Evolutionary conservation across 2,113 vertebrate genomes (phyloP).

Genomic region (Gorsachius goisagi): DNA sequence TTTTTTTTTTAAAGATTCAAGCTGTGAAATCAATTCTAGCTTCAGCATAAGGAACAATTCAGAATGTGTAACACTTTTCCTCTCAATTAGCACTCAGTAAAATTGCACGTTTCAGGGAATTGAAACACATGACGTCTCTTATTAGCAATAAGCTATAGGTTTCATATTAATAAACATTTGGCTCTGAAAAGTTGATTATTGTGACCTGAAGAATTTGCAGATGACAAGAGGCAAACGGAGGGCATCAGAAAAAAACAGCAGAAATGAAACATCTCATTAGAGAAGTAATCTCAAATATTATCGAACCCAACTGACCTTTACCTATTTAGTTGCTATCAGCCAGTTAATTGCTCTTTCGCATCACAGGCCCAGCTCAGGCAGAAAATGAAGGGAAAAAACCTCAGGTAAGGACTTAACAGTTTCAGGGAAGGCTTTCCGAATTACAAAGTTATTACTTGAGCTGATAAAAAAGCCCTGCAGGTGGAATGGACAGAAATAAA

Average conservation of each 20-base stretch:
- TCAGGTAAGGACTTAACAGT: background rate
- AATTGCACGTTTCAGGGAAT: background rate
- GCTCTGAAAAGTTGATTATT: background rate
- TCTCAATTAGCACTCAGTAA: background rate
- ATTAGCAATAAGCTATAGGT: background rate
- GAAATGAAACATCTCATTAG: constrained; percentile 5
- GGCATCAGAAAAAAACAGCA: background rate
- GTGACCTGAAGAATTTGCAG: background rate
- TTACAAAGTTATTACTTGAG: background rate
- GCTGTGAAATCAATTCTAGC: background rate
- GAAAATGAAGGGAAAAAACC: background rate
- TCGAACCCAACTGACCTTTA: background rate
- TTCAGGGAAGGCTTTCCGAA: background rate
- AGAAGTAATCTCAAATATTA: background rate
- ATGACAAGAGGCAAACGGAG: background rate
- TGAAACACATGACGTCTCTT: background rate
- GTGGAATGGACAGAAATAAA: background rate
- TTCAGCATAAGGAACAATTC: background rate
- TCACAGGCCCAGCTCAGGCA: background rate
- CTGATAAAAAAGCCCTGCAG: background rate
- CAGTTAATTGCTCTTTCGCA: background rate
- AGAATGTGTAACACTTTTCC: background rate
- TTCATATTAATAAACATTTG: background rate
- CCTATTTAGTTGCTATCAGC: background rate
- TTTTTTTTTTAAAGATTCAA: background rate